phyloP scores from a whole-genome alignment of 2,888 invertebrate genomes.

The Drosophila borborema region DNA sequence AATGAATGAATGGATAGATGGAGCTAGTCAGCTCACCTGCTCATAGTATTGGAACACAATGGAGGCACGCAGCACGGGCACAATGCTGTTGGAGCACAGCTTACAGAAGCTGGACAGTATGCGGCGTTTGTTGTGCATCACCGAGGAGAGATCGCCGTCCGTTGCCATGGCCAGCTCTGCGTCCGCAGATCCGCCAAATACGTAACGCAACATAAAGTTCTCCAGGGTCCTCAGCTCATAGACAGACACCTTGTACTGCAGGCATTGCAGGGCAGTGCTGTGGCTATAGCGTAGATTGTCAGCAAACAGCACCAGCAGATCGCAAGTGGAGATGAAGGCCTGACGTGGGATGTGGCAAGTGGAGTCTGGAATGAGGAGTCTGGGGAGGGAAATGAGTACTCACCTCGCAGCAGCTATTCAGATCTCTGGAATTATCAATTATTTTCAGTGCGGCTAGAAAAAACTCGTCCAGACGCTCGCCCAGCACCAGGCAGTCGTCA shows the following conservation, averaged over 20 bases:
- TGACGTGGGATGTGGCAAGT: not conserved
- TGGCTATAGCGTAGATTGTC: not conserved
- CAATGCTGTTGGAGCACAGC: not conserved
- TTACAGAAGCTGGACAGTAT: slow-evolving; percentile 1
- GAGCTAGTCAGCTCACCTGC: not conserved
- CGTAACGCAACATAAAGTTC: not conserved
- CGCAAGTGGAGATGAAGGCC: not conserved
- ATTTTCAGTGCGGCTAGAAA: not conserved
- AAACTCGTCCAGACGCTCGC: not conserved
- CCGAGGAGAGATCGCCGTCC: fast-evolving
- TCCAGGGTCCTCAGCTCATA: not conserved
- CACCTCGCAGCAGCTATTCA: not conserved
- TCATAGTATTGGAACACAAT: not conserved
- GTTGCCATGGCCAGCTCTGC: fast-evolving
- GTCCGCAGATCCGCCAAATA: not conserved
- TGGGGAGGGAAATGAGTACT: not conserved
- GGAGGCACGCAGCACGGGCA: not conserved
- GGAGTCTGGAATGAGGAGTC: not conserved
- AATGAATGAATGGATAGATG: not conserved
- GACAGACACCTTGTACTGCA: not conserved
- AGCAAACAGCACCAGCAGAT: not conserved
- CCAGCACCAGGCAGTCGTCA: not conserved
- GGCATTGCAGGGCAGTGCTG: not conserved
- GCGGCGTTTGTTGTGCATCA: not conserved
- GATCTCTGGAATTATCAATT: not conserved